These are phyloP conservation scores for Chrysocyon brachyurus DNA, from an alignment of 2,797 vertebrate species.

Conservation along the genomic window DNA sequence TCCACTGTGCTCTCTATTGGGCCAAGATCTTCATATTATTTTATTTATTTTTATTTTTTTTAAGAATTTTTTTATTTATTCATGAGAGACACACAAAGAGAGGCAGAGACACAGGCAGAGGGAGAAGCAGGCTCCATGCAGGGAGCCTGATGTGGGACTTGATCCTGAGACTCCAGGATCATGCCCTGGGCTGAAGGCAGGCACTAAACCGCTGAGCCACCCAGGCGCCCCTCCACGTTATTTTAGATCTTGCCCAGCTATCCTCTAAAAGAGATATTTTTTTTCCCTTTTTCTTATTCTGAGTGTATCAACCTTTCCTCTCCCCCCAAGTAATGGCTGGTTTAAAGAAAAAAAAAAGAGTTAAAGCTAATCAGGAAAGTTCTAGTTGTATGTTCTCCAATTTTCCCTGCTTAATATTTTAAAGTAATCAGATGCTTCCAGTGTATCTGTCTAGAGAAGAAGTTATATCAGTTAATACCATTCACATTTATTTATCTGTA, in stretches of 20 bases:
- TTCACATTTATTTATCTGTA: constrained; percentile 70
- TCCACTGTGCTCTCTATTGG: background rate
- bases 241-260: background rate
- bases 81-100: too few species aligned
- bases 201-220: too few species aligned
- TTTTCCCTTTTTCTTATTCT: background rate
- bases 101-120: too few species aligned
- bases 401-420: constrained; percentile 34
- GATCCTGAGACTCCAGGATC: too few species aligned
- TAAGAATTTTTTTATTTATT: too few species aligned
- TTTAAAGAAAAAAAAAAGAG: background rate
- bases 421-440: constrained; percentile 58
- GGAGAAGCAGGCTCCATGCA: too few species aligned
- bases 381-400: constrained; percentile 58
- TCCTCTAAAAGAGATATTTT: background rate
- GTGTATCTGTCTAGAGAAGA: constrained; percentile 39
- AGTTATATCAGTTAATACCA: constrained; percentile 49
- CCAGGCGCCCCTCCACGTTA: background rate
- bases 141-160: too few species aligned
- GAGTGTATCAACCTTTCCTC: background rate
- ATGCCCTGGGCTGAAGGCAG: too few species aligned
- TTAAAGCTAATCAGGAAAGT: background rate
- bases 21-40: background rate
- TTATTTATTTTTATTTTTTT: background rate
- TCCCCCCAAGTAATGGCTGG: background rate